Evolutionary conservation across 1,140 invertebrate genomes (phyloP).

Genomic region (Eurosta solidaginis): DNA sequence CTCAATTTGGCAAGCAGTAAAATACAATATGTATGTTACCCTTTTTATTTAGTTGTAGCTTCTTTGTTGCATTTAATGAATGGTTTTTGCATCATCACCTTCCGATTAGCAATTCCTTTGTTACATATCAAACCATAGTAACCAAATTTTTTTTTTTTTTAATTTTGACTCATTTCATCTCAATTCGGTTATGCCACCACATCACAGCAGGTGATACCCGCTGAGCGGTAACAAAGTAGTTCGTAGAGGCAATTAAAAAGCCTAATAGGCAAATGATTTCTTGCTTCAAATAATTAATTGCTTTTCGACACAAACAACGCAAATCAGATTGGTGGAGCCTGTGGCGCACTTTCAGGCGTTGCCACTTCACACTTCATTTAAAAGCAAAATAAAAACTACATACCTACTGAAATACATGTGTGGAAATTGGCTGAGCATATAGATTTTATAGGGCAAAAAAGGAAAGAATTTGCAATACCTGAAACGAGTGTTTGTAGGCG

Average conservation of each 20-base stretch:
- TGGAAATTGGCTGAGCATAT: no score
- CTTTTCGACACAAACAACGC: neutral
- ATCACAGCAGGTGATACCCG: conserved; percentile 11
- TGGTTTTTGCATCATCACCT: neutral
- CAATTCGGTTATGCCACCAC: neutral
- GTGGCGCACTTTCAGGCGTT: neutral
- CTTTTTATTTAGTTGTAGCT: no score
- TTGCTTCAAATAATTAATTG: conserved; percentile 25
- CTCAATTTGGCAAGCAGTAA: no score
- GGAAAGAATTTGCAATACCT: no score
- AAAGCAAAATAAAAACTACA: neutral
- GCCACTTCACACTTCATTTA: conserved; percentile 15
- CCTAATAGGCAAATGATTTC: conserved; percentile 19
- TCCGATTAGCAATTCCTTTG: neutral
- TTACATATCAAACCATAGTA: neutral
- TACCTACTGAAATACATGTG: no score
- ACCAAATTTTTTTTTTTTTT: neutral
- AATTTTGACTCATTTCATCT: neutral
- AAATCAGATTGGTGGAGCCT: neutral
- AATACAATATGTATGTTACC: no score
- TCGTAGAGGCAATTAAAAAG: neutral
- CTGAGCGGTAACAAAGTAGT: neutral
- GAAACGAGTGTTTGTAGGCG: no score
- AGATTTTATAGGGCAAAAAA: no score
- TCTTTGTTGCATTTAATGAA: no score